Percentiles rank a stretch among this genome's conserved stretches.
Conservation (phyloP, 2,113 vertebrate genomes). For the Sula dactylatra region DNA sequence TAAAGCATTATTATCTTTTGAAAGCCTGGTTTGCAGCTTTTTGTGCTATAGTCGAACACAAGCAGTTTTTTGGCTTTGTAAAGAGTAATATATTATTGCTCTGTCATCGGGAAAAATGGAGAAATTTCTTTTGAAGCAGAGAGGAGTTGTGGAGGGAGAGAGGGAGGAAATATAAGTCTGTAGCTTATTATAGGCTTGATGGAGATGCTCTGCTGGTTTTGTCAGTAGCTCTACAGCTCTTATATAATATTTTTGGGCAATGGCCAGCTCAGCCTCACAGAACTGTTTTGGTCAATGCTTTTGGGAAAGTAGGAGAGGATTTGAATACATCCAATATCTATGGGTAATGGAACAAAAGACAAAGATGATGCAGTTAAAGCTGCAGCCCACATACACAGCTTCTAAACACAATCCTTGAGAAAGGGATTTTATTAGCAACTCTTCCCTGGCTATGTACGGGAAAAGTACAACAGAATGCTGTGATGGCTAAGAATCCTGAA, state of each 20-base stretch:
- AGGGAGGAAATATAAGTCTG: neutral
- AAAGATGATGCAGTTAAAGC: neutral
- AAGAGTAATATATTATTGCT: neutral
- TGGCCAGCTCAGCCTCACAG: neutral
- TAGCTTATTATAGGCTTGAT: neutral
- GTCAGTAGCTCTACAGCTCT: neutral
- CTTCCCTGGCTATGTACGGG: neutral
- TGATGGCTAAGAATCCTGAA: neutral
- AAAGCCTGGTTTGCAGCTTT: conserved; percentile 39
- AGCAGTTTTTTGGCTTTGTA: neutral
- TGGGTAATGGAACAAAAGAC: neutral
- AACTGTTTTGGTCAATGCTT: neutral
- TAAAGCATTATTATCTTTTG: conserved; percentile 41
- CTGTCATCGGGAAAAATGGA: neutral
- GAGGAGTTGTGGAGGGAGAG: neutral
- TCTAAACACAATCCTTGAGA: neutral
- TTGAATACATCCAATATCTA: neutral
- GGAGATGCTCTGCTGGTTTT: neutral
- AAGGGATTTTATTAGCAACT: neutral
- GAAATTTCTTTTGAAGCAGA: neutral
- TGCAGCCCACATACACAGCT: neutral
- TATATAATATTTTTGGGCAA: neutral
- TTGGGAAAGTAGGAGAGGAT: neutral
- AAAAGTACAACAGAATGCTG: neutral
- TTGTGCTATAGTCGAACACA: neutral